Evolutionary conservation across 2,888 invertebrate species (phyloP), one percentile per base, ranked within the genome.

Genomic region (Synanthedon tipuliformis): DNA sequence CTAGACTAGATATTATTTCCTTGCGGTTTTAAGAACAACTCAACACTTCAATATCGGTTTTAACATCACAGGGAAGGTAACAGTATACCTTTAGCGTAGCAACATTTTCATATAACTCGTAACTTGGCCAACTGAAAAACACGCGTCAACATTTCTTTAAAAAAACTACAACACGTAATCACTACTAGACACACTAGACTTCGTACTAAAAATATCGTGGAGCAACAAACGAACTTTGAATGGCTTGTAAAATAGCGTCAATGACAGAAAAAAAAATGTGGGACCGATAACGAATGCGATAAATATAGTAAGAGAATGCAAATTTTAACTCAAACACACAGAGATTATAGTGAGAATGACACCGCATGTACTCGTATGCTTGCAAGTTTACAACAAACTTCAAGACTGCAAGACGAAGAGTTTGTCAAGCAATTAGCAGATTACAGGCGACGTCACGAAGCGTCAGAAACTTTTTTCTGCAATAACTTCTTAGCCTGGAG

Each of bases 1-100:
- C 66, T 69, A 68, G 73, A 82, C 66, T 69, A 68, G 73, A 82
- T 83, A 81, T 76, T 70, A 79, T 82, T 78, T 79, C 80, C 80
- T 81, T 85, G 86, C 78, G 86, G 86, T 86, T 78, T 77, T 73
- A 82, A 80, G 27, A 16, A 49, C 10, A 50, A 50, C 80, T 77
- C 73, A 72, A 73, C 81, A 81, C 81, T 80, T 65, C 70, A 73
- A 70, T 76, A 80, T 79, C 74, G 18, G 50, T 27, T 23, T 50
- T 50, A 50, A 40, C n/a, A 23, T 75, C 81, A 82, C 71, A 72
- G 75, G 81, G 78, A 81, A 83, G 77, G 81, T 80, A 83, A 83
- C 74, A 61, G 75, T 67, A 69, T 16, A 18, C 16, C n/a, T 18
- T 16, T 49, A 49, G 8, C 49, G 18, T 23, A n/a, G 70, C 69